Base-by-base conservation (phyloP, 2,888 invertebrate genomes). In the Brachyptera risi region DNA sequence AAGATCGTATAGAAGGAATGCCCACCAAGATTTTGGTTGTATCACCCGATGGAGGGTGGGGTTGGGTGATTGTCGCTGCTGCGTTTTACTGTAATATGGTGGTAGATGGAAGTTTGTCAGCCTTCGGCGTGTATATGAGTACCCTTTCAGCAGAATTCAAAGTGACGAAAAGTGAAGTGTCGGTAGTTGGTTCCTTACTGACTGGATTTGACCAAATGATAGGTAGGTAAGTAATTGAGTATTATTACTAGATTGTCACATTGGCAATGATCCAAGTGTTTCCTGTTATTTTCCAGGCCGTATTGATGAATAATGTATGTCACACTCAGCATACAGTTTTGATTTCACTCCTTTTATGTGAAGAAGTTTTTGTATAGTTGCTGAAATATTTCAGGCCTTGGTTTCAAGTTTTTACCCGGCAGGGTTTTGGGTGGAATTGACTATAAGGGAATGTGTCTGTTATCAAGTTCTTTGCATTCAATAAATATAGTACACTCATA, bases 1-100 rank as follows among this genome's bases (percentile, higher is more conserved):
- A 38, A n/a, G 13, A n/a, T 17, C 38, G 13, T 3, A 38, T 38
- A 17, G 38, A 38, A 2, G 13, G n/a, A 2, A 3, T 5, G n/a
- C n/a, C 3, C 3, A 64, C 67, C 38, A 67, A 68, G 3, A 67
- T 67, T 65, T 74, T 76, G 78, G 83, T 85, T 63, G 86, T 89
- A 47, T 91, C 95, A 1, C 95, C 95, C 0, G 96, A 96, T 71
- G 96, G 96, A 15, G 96, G 96, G 11, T 97, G 92, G 87, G 96
- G 94, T 24, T 96, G 96, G 96, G 82, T 95, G 50, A 86, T 97
- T 58, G 91, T 96, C 3, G 79, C 84, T 0, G 93, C 93, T 0
- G 94, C 96, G 1, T 96, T 98, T 78, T 81, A 92, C 78, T 92
- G 92, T 78, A 96, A 96, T 74, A 79, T 96, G 49, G 80, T 97